Evolutionary conservation across 2,113 vertebrate species (phyloP).

Genomic region (Leptobrachium ailaonicum): DNA sequence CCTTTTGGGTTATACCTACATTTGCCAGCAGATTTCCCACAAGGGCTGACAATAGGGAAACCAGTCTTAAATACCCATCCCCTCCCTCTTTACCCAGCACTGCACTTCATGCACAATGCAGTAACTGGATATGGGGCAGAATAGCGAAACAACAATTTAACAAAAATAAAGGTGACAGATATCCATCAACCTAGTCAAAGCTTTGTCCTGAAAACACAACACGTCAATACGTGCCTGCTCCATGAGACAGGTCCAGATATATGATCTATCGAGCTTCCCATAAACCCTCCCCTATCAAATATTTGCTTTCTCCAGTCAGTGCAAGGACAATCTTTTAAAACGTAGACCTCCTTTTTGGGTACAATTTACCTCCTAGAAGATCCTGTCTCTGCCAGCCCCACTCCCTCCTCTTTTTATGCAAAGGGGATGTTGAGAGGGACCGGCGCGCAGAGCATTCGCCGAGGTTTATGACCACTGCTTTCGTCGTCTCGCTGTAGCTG

Average conservation of each 20-base stretch:
- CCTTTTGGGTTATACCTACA: constrained; percentile 46
- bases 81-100: constrained; percentile 26
- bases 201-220: constrained; percentile 13
- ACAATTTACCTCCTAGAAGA: constrained; percentile 43
- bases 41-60: constrained; percentile 46
- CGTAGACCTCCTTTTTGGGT: constrained; percentile 37
- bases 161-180: background rate
- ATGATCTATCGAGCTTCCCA: background rate
- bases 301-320: constrained; percentile 45
- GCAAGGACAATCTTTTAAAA: constrained; percentile 48
- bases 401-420: background rate
- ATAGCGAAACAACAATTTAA: background rate
- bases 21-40: constrained; percentile 40
- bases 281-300: constrained; percentile 3
- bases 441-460: background rate
- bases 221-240: constrained; percentile 21
- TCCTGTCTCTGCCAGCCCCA: constrained; percentile 22
- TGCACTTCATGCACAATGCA: constrained; percentile 41
- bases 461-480: constrained; percentile 43
- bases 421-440: background rate
- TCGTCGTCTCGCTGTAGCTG: constrained; percentile 42
- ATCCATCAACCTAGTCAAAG: background rate
- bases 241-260: constrained; percentile 38
- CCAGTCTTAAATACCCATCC: constrained; percentile 29
- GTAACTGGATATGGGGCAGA: constrained; percentile 19